phyloP scores from a whole-genome alignment of 2,797 vertebrate species.

The Halcyon smyrnensis region DNA sequence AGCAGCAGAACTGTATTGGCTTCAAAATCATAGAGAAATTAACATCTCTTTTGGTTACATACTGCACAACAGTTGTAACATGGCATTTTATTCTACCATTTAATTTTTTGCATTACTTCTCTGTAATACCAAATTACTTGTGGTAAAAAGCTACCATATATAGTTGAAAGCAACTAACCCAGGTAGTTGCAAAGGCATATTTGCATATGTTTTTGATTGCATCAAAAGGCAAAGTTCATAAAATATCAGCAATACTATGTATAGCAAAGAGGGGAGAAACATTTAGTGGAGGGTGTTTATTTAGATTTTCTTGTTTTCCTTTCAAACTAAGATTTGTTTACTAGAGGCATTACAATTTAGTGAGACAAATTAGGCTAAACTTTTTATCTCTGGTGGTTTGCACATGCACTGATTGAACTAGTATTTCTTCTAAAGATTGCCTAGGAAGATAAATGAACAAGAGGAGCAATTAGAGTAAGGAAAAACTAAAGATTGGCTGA shows the following conservation, averaged over 20 bases:
- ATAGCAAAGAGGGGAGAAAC: conserved; percentile 32
- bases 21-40: neutral
- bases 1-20: neutral
- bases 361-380: conserved; percentile 88
- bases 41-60: neutral
- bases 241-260: neutral
- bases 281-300: conserved; percentile 70
- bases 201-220: neutral
- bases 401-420: conserved; percentile 86
- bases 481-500: conserved; percentile 90
- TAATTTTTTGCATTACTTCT: neutral
- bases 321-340: conserved; percentile 82
- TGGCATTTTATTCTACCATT: neutral
- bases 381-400: conserved; percentile 88
- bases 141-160: neutral
- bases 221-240: neutral
- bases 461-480: conserved; percentile 86
- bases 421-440: conserved; percentile 88
- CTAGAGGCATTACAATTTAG: conserved; percentile 84
- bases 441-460: conserved; percentile 86
- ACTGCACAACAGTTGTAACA: neutral
- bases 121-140: neutral
- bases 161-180: neutral
- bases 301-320: conserved; percentile 76
- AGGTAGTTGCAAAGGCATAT: neutral